Evolutionary conservation across 1,140 invertebrate genomes (phyloP).

Genomic region (Melanaphis sacchari): DNA sequence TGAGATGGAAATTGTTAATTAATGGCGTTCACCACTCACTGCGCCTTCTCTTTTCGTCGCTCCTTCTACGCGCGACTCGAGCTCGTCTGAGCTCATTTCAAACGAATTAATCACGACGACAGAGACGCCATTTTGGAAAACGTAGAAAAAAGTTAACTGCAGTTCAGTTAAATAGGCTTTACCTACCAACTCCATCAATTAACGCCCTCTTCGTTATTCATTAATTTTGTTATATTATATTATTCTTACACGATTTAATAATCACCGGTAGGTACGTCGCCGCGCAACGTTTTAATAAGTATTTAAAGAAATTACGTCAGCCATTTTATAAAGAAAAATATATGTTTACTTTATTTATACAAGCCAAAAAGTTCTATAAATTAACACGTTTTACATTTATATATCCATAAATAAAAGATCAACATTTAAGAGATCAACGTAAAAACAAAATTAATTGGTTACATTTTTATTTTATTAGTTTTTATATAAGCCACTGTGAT

Average conservation of each 20-base stretch:
- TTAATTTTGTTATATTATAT: not conserved
- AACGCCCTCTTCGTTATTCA: not conserved
- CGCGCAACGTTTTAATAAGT: not conserved
- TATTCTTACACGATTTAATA: constrained; percentile 1
- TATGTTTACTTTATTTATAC: not conserved
- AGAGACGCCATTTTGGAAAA: constrained; percentile 43
- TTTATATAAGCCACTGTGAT: not conserved
- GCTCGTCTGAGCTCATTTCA: constrained; percentile 46
- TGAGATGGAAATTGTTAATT: constrained; percentile 57
- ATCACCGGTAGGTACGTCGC: not conserved
- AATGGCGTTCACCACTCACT: constrained; percentile 45
- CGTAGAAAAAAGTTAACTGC: constrained; percentile 44
- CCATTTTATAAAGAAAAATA: not conserved
- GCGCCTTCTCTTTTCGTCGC: not conserved
- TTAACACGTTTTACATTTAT: not conserved
- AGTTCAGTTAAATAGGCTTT: constrained; percentile 1
- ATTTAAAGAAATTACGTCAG: not conserved
- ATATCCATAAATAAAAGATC: too few species aligned
- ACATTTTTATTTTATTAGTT: not conserved
- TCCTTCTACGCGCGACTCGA: not conserved
- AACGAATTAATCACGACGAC: constrained; percentile 50
- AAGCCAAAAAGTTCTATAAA: not conserved
- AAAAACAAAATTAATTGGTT: not conserved
- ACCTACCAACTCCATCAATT: constrained; percentile 14
- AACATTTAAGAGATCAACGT: not conserved